Evolutionary conservation across 2,797 vertebrate species (phyloP), one percentile per base, ranked within the genome.

Genomic region (Sternarchorhynchus goeldii): DNA sequence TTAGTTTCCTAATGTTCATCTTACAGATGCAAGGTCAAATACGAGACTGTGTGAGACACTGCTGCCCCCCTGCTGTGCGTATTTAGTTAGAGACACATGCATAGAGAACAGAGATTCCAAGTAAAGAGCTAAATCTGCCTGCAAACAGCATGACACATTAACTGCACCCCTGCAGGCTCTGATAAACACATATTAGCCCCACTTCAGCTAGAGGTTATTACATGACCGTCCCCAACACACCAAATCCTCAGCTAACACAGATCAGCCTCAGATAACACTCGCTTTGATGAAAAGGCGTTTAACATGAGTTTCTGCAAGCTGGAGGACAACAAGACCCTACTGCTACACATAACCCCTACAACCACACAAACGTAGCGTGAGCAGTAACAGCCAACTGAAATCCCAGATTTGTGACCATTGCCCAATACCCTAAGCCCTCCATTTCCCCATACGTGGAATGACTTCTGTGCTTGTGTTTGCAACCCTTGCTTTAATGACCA

Each of bases 81-180:
- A 89, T 93, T 91, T 81, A 86, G 86, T 88, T 78, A 81, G 87
- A 87, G 88, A 91, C 87, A 91, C 91, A 94, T 94, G 94, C 92
- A 93, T 91, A 92, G 90, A 86, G 90, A 89, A 89, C 45, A 86
- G 68, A 87, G 89, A 88, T 79, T 72, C 50, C 66, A 39, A 85
- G 87, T 85, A 89, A 89, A 81, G 85, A 34, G 80, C 65, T 83
- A 77, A 75, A 53, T 79, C 86, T 66, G 75, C 76, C 83, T 55
- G 73, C 63, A 81, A 83, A 83, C 32, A 56, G 65, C 74, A 81
- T 36, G 31, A 34, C 73, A 65, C 31, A 58, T 62, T 55, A 65
- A 75, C 80, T 77, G 66, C 60, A 62, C 78, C 17, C 6, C 64
- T 32, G 73, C 63, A 67, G 67, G 68, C 58, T 75, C 72, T 81